Conservation (phyloP, 2,113 vertebrate species). For the Amphiprion percula region DNA sequence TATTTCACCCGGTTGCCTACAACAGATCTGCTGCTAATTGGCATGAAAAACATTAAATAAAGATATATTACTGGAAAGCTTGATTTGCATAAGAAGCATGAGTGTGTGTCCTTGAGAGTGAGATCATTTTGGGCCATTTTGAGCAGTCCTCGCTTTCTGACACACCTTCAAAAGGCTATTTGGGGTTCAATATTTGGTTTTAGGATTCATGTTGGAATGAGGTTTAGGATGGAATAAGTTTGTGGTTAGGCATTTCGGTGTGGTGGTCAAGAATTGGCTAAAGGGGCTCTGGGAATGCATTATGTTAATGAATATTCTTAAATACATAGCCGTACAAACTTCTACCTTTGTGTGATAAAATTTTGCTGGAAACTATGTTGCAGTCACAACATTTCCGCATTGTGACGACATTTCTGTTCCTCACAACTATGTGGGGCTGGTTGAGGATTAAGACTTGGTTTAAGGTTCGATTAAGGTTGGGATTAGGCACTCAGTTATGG, state of each 20-base stretch:
- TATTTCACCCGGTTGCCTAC: not conserved
- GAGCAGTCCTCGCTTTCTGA: not conserved
- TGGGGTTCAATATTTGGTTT: not conserved
- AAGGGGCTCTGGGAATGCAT: too few relatives aligned
- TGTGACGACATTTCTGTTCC: too few relatives aligned
- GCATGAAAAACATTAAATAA: not conserved
- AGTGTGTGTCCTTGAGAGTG: not conserved
- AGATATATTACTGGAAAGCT: not conserved
- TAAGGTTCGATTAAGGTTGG: too few relatives aligned
- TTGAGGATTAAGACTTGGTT: too few relatives aligned
- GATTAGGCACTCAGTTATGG: too few relatives aligned
- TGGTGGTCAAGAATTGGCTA: not conserved
- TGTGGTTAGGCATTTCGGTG: not conserved
- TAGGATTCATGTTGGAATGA: not conserved
- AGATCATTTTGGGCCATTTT: not conserved
- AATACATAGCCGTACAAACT: too few relatives aligned
- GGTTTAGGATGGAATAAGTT: not conserved
- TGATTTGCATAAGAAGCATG: not conserved
- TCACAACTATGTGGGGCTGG: too few relatives aligned
- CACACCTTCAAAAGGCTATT: not conserved
- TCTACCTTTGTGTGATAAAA: too few relatives aligned
- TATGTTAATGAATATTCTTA: too few relatives aligned
- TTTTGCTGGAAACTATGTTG: too few relatives aligned
- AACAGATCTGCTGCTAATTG: slow-evolving; percentile 10
- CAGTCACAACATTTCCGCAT: too few relatives aligned